These are phyloP conservation scores for Conchocele bisecta DNA, from an alignment of 2,888 invertebrate species.

Conservation along the genomic window DNA sequence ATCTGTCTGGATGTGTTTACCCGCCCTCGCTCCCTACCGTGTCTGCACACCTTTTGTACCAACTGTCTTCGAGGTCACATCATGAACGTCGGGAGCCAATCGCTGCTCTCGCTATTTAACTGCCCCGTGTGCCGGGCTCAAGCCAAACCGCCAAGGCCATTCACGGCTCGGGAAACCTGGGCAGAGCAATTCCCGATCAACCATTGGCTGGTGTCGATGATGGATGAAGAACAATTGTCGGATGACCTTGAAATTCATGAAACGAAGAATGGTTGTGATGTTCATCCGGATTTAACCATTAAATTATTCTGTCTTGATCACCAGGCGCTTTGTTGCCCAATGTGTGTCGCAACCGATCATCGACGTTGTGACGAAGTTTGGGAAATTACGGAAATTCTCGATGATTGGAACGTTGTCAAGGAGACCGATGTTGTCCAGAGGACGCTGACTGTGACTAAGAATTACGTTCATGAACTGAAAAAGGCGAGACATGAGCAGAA, in stretches of 20 bases:
- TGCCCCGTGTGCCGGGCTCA: constrained; percentile 59
- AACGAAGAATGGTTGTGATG: constrained; percentile 16
- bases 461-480: not conserved
- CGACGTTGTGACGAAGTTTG: constrained; percentile 54
- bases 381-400: constrained; percentile 40
- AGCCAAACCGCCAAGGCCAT: constrained; percentile 44
- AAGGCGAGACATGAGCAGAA: not conserved
- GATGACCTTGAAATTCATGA: not conserved
- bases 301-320: constrained; percentile 60
- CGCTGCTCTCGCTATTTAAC: constrained; percentile 34
- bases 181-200: constrained; percentile 60
- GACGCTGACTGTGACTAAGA: constrained; percentile 11
- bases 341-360: constrained; percentile 57
- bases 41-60: constrained; percentile 62
- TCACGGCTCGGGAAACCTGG: constrained; percentile 36
- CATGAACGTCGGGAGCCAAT: constrained; percentile 14
- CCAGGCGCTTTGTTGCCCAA: constrained; percentile 50
- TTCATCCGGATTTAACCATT: constrained; percentile 31
- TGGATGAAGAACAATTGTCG: constrained; percentile 41
- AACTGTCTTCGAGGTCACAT: constrained; percentile 55
- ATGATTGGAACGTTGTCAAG: constrained; percentile 6
- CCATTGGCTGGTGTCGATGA: constrained; percentile 51
- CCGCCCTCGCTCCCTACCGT: constrained; percentile 58
- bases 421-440: constrained; percentile 18
- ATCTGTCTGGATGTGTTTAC: constrained; percentile 53